phyloP scores from a whole-genome alignment of 2,888 invertebrate genomes.

The Polymixis lichenea region DNA sequence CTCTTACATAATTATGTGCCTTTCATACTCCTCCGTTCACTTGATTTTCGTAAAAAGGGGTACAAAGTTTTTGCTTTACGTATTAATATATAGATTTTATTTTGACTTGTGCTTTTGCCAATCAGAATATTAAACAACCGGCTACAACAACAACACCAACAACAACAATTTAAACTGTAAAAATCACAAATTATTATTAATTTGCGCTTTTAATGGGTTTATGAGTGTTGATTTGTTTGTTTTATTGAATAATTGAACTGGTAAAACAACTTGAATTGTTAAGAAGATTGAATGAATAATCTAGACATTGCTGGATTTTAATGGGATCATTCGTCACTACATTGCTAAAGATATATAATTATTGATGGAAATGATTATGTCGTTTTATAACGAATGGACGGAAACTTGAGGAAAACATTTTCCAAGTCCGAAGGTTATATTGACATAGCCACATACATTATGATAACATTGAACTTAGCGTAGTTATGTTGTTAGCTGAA shows the following conservation, averaged over 20 bases:
- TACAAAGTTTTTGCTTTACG: too few relatives aligned
- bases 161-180: neutral
- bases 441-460: slow-evolving; percentile 53
- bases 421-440: slow-evolving; percentile 66
- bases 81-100: neutral
- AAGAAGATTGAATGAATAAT: slow-evolving; percentile 24
- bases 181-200: neutral
- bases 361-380: slow-evolving; percentile 57
- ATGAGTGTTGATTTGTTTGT: neutral
- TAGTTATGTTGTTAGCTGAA: slow-evolving; percentile 36
- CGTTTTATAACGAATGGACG: slow-evolving; percentile 48
- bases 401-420: slow-evolving; percentile 70
- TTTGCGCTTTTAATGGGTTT: neutral
- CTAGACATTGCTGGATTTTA: slow-evolving; percentile 21
- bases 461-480: slow-evolving; percentile 66
- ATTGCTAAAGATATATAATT: slow-evolving; percentile 44
- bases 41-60: too few relatives aligned
- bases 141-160: too few relatives aligned
- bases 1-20: too few relatives aligned
- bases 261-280: slow-evolving; percentile 5
- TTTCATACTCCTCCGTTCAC: too few relatives aligned
- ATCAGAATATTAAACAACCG: neutral
- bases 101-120: neutral
- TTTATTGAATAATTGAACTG: neutral
- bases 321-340: slow-evolving; percentile 47